A percentile compares a stretch with the other conserved stretches of the same genome.
These are phyloP conservation scores for Forpus xanthops DNA, from an alignment of 2,797 vertebrate genomes.

Conservation along the genomic window DNA sequence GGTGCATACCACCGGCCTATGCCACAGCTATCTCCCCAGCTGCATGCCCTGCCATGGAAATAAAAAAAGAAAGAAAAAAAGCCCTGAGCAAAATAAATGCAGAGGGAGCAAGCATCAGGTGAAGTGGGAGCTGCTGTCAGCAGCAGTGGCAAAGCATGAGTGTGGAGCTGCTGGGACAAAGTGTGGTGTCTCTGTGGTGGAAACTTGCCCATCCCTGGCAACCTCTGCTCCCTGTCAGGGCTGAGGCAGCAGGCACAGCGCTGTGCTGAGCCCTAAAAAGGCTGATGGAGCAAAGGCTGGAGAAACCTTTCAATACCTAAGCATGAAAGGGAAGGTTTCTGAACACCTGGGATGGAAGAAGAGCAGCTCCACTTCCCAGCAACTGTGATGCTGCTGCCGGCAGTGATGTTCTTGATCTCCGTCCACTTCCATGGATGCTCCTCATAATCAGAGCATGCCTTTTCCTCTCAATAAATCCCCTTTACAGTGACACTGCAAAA, in stretches of 20 bases:
- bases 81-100: background rate
- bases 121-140: background rate
- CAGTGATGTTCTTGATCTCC: background rate
- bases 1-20: fast-evolving
- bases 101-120: no score
- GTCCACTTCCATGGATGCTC: background rate
- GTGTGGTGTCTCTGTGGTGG: background rate
- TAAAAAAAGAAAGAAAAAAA: background rate
- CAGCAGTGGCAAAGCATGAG: background rate
- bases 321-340: background rate
- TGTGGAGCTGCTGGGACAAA: background rate
- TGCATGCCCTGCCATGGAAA: fast-evolving
- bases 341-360: fast-evolving
- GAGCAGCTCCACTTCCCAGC: background rate
- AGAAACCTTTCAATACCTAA: fast-evolving
- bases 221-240: background rate
- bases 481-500: background rate
- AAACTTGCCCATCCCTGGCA: fast-evolving
- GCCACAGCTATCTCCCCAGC: background rate
- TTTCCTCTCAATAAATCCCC: background rate
- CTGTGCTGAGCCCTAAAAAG: background rate
- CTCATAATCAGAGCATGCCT: background rate
- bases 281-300: background rate
- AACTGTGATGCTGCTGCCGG: background rate
- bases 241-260: background rate